Conservation (phyloP, 2,113 vertebrate genomes). For the Numenius arquata region DNA sequence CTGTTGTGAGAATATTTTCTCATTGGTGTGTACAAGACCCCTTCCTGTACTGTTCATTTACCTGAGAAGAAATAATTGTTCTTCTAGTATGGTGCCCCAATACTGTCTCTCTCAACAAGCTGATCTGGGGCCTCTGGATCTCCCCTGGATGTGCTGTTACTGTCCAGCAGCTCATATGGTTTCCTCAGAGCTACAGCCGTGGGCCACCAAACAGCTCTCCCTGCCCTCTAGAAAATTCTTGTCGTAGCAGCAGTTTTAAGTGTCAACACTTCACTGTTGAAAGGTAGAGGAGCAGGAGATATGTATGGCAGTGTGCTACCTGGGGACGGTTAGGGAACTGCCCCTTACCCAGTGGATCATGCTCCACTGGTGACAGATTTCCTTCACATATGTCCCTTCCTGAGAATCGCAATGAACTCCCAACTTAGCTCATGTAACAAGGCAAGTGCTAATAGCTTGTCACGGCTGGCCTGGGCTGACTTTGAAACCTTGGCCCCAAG, state of each 20-base stretch:
- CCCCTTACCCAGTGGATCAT: not conserved
- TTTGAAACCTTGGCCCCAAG: not conserved
- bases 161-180: not conserved
- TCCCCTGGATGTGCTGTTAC: not conserved
- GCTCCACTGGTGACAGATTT: slow-evolving; percentile 33
- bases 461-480: not conserved
- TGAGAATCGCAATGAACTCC: not conserved
- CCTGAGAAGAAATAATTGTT: not conserved
- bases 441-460: not conserved
- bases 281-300: not conserved
- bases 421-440: not conserved
- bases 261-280: not conserved
- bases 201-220: not conserved
- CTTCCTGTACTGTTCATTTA: not conserved
- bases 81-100: not conserved
- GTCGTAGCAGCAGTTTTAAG: not conserved
- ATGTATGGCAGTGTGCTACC: not conserved
- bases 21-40: not conserved
- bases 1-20: not conserved
- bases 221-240: not conserved
- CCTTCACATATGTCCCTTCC: slow-evolving; percentile 7
- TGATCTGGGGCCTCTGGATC: not conserved
- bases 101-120: not conserved
- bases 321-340: not conserved
- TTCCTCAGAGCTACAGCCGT: not conserved